Evolutionary conservation across 2,888 invertebrate genomes (phyloP), one percentile per base, ranked within the genome.

Genomic region (Ommatoiulus sabulosus): DNA sequence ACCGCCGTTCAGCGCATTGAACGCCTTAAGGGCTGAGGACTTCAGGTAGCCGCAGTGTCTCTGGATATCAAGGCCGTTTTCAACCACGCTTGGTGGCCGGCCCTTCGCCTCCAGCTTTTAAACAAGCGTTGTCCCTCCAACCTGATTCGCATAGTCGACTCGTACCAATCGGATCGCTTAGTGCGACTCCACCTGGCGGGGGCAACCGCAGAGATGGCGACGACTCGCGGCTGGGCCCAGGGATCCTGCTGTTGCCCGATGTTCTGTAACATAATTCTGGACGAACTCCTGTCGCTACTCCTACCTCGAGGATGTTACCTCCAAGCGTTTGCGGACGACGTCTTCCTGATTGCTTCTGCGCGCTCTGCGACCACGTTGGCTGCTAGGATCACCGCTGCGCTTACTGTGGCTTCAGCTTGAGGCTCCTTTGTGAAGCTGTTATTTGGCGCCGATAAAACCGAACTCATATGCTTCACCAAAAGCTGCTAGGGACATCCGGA

Each of bases 321-420:
- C 15, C 52, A 52, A 15, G 80, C 0, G 8, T 80, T 80, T 3
- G 72, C 24, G 0, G 72, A 72, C 10, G 72, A 72, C 10, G 24
- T 72, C 8, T n/a, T 24, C 7, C 24, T 80, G 1, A 12, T 80
- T 8, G 80, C 15, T 15, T 2, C 35, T 2, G 12, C 12, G 0
- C 2, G 7, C 12, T 3, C 3, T 0, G 12, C 35, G 0, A 0
- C 35, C 3, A 4, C 3, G 3, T 4, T 80, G 10, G 3, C 1
- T 4, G 8, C 8, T 12, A 10, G 0, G 0, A 3, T 8, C 0
- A 15, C 35, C 4, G 0, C 12, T 10, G 35, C 35, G 0, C 35
- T 80, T 3, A 15, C 0, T 0, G 12, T 3, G 0, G 15, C 35
- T 4, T 1, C 3, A 0, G 10, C 0, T 2, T 80, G 80, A 12